phyloP scores from a whole-genome alignment of 2,888 invertebrate species.

The Andrena trimmerana region DNA sequence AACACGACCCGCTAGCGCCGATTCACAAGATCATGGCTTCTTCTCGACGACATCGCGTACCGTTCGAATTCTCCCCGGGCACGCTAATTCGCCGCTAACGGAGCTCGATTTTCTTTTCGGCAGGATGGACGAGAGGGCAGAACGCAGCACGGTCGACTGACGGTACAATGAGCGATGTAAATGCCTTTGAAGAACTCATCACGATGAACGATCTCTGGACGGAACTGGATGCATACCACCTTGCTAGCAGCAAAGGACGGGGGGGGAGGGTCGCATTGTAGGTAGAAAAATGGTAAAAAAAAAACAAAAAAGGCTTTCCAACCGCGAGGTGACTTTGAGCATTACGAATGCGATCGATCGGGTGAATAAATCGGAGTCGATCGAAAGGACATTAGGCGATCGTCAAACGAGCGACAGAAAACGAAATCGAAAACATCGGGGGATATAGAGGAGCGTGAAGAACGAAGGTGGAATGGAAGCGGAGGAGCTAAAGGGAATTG shows the following conservation, averaged over 20 bases:
- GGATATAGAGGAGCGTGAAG: not conserved
- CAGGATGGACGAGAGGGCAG: constrained; percentile 85
- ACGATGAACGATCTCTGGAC: constrained; percentile 66
- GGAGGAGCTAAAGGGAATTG: constrained; percentile 48
- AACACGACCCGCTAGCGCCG: constrained; percentile 37
- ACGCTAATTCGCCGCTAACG: constrained; percentile 21
- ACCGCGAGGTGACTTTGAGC: constrained; percentile 52
- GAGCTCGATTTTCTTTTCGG: constrained; percentile 44
- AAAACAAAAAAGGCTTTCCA: constrained; percentile 63
- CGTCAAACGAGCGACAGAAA: not conserved
- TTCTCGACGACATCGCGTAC: not conserved
- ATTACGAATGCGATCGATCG: constrained; percentile 66
- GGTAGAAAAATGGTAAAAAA: constrained; percentile 10
- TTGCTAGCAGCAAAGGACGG: constrained; percentile 39
- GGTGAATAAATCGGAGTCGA: constrained; percentile 54
- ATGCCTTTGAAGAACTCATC: constrained; percentile 74
- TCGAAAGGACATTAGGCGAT: constrained; percentile 22
- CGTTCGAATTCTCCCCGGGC: not conserved
- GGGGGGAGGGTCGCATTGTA: constrained; percentile 59
- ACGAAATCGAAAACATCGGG: not conserved
- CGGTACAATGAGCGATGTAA: constrained; percentile 80
- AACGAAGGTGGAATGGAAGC: constrained; percentile 11
- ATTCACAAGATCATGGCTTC: constrained; percentile 26
- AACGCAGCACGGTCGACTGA: constrained; percentile 83
- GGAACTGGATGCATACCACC: constrained; percentile 56